These are phyloP conservation scores for Diachasma alloeum DNA, from an alignment of 1,140 invertebrate genomes.

Conservation along the genomic window DNA sequence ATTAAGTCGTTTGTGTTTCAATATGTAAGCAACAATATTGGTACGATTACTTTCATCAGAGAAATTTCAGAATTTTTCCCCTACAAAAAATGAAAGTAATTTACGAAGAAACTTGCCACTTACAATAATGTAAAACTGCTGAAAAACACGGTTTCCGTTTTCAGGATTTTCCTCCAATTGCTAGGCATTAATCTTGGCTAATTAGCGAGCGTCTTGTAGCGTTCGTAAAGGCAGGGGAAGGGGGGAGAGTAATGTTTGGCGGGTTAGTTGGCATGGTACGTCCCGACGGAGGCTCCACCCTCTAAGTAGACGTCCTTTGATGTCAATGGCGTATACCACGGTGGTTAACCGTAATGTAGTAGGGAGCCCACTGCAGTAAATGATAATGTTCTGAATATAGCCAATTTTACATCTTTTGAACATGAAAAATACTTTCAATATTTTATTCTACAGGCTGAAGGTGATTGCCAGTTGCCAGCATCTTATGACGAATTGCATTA, in stretches of 20 bases:
- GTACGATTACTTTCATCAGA: neutral
- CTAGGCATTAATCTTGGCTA: conserved; percentile 55
- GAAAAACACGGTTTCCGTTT: neutral
- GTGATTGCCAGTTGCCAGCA: no score
- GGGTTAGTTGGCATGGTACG: conserved; percentile 15
- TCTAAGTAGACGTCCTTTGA: conserved; percentile 49
- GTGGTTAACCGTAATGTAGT: conserved; percentile 9
- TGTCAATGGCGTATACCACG: conserved; percentile 40
- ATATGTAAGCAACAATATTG: no score
- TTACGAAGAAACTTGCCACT: neutral
- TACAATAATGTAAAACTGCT: neutral
- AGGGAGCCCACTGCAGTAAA: no score
- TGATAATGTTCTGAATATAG: no score
- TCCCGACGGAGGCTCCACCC: neutral
- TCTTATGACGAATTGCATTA: no score
- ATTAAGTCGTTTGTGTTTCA: no score
- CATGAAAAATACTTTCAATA: no score
- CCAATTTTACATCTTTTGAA: neutral
- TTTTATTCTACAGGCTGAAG: no score
- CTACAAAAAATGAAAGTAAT: neutral
- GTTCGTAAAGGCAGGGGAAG: conserved; percentile 1
- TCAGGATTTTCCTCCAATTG: conserved; percentile 52
- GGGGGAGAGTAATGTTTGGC: conserved; percentile 39
- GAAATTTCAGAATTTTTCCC: neutral
- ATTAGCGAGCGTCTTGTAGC: conserved; percentile 55